Evolutionary conservation across 2,888 invertebrate genomes (phyloP).

Genomic region (Flexamia atlantica): DNA sequence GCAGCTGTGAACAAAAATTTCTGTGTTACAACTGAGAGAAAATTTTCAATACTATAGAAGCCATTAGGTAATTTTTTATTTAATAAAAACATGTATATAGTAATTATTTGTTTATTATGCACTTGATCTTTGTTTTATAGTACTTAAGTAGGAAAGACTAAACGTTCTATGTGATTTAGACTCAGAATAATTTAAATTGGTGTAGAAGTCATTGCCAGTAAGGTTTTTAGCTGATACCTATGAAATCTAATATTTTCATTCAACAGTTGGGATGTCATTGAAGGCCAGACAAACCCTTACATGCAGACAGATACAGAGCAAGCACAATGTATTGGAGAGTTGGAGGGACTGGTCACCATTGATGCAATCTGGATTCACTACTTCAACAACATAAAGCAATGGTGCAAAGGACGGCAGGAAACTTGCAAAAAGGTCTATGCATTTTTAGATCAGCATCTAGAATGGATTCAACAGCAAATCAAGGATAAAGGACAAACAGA

Average conservation of each 20-base stretch:
- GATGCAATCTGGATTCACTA: conserved; percentile 33
- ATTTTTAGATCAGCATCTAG: conserved; percentile 41
- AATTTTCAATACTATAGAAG: too few relatives aligned
- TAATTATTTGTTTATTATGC: too few relatives aligned
- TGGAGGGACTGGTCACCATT: neutral
- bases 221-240: too few relatives aligned
- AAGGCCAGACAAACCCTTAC: conserved; percentile 3
- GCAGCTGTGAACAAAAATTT: too few relatives aligned
- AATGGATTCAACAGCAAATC: conserved; percentile 34
- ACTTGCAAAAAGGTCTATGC: conserved; percentile 34
- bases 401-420: conserved; percentile 1
- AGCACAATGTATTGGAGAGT: conserved; percentile 28
- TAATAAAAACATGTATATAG: too few relatives aligned
- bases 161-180: too few relatives aligned
- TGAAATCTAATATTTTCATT: neutral
- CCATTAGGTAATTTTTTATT: too few relatives aligned
- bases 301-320: conserved; percentile 22
- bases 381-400: conserved; percentile 40
- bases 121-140: too few relatives aligned
- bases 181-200: too few relatives aligned
- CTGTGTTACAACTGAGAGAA: too few relatives aligned
- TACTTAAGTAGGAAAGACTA: too few relatives aligned
- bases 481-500: neutral
- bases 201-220: too few relatives aligned
- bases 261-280: conserved; percentile 36